These are phyloP conservation scores for Coenobita brevimanus DNA, from an alignment of 1,140 invertebrate genomes.

Conservation along the genomic window DNA sequence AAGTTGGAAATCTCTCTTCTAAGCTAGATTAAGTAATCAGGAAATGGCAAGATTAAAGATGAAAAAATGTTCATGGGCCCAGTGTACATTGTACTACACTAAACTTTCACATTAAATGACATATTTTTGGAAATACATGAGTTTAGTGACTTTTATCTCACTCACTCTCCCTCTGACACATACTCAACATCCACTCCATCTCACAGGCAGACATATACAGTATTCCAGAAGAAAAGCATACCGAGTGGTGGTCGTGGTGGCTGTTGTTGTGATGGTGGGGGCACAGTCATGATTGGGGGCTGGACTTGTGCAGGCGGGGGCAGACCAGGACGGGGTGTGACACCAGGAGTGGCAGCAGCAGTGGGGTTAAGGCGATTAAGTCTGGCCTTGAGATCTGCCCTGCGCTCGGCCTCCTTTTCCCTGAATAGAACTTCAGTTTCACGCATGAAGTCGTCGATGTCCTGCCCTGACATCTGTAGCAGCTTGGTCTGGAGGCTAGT, in stretches of 20 bases:
- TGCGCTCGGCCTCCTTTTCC: slow-evolving; percentile 77
- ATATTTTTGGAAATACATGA: no score
- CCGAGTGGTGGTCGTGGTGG: not conserved
- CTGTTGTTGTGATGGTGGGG: slow-evolving; percentile 16
- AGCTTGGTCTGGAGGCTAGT: slow-evolving; percentile 87
- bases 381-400: slow-evolving; percentile 78
- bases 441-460: slow-evolving; percentile 93
- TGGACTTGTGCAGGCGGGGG: not conserved
- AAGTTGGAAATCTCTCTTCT: no score
- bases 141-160: no score
- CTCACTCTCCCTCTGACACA: no score
- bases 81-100: no score
- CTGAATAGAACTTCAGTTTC: slow-evolving; percentile 76
- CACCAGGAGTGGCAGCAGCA: slow-evolving; percentile 16
- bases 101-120: no score
- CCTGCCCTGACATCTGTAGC: slow-evolving; percentile 88
- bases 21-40: no score
- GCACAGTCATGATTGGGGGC: not conserved
- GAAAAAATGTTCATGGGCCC: no score
- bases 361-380: slow-evolving; percentile 69
- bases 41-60: no score
- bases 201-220: no score
- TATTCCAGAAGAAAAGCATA: no score
- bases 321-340: not conserved
- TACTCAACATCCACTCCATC: no score